A percentile compares a stretch with the other conserved stretches of the same genome.
Evolutionary conservation across 2,113 vertebrate species (phyloP).

Genomic region (Pteropus alecto): DNA sequence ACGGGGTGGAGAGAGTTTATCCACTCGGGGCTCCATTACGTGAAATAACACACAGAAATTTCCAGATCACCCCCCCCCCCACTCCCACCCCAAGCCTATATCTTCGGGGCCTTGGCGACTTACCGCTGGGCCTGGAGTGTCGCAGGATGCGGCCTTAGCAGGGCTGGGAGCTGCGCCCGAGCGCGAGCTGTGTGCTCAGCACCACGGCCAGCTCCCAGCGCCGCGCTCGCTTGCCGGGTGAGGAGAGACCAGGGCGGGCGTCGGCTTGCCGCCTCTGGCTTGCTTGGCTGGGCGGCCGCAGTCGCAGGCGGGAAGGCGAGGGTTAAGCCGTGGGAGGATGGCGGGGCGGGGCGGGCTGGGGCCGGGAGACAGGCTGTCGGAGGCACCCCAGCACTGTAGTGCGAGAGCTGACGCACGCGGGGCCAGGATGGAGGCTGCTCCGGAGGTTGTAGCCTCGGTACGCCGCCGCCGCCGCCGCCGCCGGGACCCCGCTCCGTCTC

Average conservation of each 20-base stretch:
- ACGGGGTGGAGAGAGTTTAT: not conserved
- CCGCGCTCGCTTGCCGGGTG: not conserved
- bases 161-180: not conserved
- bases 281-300: accelerated
- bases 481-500: not conserved
- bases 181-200: slow-evolving; percentile 55
- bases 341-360: not conserved
- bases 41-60: not conserved
- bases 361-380: accelerated
- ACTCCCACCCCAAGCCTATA: not conserved
- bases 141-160: not conserved
- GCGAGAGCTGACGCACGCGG: slow-evolving; percentile 35
- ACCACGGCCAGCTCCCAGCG: slow-evolving; percentile 76
- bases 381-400: accelerated
- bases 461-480: not conserved
- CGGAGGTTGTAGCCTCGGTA: accelerated
- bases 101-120: not conserved
- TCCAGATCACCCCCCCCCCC: not conserved
- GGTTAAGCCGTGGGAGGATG: not conserved
- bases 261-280: not conserved
- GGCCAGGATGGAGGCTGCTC: not conserved
- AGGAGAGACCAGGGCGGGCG: not conserved
- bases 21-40: not conserved
- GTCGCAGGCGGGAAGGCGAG: slow-evolving; percentile 10
- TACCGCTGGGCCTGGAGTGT: slow-evolving; percentile 13